Evolutionary conservation across 1,140 invertebrate species (phyloP).

Genomic region (Drosophila sulfurigaster): DNA sequence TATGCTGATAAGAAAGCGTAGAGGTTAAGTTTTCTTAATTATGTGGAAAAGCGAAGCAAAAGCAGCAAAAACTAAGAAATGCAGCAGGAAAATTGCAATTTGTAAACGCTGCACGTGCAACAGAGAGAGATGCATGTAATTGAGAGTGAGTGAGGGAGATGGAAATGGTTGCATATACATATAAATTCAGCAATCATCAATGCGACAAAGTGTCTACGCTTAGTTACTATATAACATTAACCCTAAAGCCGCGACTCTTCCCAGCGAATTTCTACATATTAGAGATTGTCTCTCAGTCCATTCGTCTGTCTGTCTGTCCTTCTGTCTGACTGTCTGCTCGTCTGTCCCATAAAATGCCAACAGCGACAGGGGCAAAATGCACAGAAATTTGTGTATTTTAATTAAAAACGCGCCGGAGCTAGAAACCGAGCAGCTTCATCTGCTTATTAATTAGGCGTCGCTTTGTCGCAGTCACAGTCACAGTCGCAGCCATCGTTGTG

Average conservation of each 20-base stretch:
- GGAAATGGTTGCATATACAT: constrained; percentile 31
- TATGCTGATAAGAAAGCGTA: constrained; percentile 81
- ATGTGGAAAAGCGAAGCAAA: constrained; percentile 72
- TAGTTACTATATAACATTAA: constrained; percentile 5
- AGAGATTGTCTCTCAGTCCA: constrained; percentile 35
- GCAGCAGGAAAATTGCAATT: constrained; percentile 37
- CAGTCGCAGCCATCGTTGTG: constrained; percentile 23
- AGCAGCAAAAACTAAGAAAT: constrained; percentile 4
- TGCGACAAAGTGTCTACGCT: constrained; percentile 50
- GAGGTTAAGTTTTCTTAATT: constrained; percentile 82
- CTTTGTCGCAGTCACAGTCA: constrained; percentile 43
- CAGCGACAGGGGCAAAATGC: constrained; percentile 61
- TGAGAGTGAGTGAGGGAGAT: not conserved
- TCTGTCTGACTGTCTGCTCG: constrained; percentile 16
- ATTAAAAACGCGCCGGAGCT: constrained; percentile 70
- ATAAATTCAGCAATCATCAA: constrained; percentile 65
- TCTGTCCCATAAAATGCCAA: constrained; percentile 67
- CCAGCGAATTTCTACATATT: constrained; percentile 28
- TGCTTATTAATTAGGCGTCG: constrained; percentile 77
- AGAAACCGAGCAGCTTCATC: constrained; percentile 72
- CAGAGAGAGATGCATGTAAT: not conserved
- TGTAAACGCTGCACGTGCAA: constrained; percentile 53
- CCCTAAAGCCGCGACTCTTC: not conserved
- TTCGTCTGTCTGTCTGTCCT: constrained; percentile 10
- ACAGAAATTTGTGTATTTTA: constrained; percentile 81